Percentiles rank a stretch among this genome's conserved stretches.
Evolutionary conservation across 2,888 invertebrate species (phyloP).

Genomic region (Aspidapion aeneum): DNA sequence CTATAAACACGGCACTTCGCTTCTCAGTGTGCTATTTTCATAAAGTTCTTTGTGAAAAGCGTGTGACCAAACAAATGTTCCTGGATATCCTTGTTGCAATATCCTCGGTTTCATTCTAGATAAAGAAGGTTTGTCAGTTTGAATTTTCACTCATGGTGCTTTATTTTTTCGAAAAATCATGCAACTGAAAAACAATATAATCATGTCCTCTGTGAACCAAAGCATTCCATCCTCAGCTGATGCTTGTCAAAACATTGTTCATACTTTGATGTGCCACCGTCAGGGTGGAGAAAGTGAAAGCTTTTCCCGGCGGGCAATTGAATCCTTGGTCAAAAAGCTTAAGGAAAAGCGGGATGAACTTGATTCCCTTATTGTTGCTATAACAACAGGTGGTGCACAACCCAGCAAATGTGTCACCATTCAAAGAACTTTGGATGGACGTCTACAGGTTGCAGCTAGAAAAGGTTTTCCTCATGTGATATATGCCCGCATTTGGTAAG

Average conservation of each 20-base stretch:
- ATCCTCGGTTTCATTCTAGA: no score
- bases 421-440: constrained; percentile 94
- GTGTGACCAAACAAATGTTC: no score
- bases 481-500: constrained; percentile 86
- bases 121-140: background rate
- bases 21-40: no score
- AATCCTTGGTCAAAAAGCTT: constrained; percentile 95
- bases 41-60: no score
- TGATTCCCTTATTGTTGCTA: constrained; percentile 95
- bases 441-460: constrained; percentile 95
- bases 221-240: constrained; percentile 93
- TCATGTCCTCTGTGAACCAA: constrained; percentile 63
- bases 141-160: background rate
- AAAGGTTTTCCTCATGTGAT: constrained; percentile 99
- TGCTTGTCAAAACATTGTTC: constrained; percentile 97
- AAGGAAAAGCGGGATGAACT: constrained; percentile 98
- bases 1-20: no score
- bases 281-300: constrained; percentile 98
- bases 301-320: constrained; percentile 96
- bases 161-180: background rate
- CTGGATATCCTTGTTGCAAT: no score
- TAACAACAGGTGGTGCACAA: constrained; percentile 95
- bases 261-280: constrained; percentile 97
- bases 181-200: background rate
- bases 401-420: constrained; percentile 99